phyloP scores from a whole-genome alignment of 2,888 invertebrate genomes.

The Polyommatus iphigenia region DNA sequence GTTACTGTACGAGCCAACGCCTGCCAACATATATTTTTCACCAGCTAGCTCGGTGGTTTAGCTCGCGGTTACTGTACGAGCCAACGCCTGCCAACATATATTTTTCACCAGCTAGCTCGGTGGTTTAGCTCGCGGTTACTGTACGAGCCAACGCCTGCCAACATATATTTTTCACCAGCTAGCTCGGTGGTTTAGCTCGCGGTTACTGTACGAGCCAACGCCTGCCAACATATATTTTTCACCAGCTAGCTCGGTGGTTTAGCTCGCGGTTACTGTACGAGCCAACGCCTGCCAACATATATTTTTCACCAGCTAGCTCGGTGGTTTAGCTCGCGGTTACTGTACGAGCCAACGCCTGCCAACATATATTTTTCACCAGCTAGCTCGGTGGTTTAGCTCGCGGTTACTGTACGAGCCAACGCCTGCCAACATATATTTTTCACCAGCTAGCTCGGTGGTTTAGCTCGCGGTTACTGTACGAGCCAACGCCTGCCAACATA shows the following conservation, averaged over 20 bases:
- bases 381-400: background rate
- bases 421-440: background rate
- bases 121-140: background rate
- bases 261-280: background rate
- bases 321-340: background rate
- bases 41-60: constrained; percentile 8
- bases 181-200: background rate
- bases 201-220: background rate
- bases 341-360: background rate
- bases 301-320: constrained; percentile 7
- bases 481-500: background rate
- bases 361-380: background rate
- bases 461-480: background rate
- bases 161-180: background rate
- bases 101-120: constrained; percentile 11
- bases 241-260: constrained; percentile 10
- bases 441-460: constrained; percentile 12
- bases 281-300: background rate
- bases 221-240: background rate
- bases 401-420: background rate
- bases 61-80: background rate
- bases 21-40: background rate
- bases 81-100: background rate
- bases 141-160: background rate
- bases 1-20: background rate